These are phyloP conservation scores for Helicoverpa zea DNA, from an alignment of 1,140 invertebrate species.

Conservation along the genomic window DNA sequence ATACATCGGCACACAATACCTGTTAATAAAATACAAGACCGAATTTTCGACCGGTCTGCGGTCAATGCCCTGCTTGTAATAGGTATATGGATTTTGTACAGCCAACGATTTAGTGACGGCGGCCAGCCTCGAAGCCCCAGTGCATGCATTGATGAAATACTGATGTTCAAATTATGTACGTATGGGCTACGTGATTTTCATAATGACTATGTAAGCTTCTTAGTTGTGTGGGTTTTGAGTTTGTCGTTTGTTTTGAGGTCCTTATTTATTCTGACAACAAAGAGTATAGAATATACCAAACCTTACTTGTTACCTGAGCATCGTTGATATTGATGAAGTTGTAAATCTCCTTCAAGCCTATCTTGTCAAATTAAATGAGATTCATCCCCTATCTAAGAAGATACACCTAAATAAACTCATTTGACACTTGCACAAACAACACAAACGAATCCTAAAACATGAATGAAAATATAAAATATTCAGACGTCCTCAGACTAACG, in stretches of 20 bases:
- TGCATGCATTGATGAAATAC: constrained; percentile 7
- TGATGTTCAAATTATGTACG: constrained; percentile 11
- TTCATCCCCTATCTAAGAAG: too few relatives aligned
- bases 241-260: too few relatives aligned
- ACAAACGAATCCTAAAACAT: background rate
- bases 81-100: constrained; percentile 31
- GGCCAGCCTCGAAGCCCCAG: background rate
- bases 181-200: background rate
- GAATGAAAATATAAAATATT: constrained; percentile 34
- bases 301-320: too few relatives aligned
- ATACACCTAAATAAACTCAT: too few relatives aligned
- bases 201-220: background rate
- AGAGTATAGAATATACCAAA: too few relatives aligned
- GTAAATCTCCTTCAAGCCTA: too few relatives aligned
- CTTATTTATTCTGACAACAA: too few relatives aligned
- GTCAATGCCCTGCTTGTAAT: constrained; percentile 19
- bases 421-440: too few relatives aligned
- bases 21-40: constrained; percentile 7
- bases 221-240: too few relatives aligned
- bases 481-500: constrained; percentile 6
- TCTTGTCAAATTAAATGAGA: too few relatives aligned
- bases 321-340: too few relatives aligned
- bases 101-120: constrained; percentile 19
- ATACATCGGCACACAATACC: too few relatives aligned
- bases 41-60: constrained; percentile 6